These are phyloP conservation scores for Psophia crepitans DNA, from an alignment of 2,113 vertebrate species.

Conservation along the genomic window DNA sequence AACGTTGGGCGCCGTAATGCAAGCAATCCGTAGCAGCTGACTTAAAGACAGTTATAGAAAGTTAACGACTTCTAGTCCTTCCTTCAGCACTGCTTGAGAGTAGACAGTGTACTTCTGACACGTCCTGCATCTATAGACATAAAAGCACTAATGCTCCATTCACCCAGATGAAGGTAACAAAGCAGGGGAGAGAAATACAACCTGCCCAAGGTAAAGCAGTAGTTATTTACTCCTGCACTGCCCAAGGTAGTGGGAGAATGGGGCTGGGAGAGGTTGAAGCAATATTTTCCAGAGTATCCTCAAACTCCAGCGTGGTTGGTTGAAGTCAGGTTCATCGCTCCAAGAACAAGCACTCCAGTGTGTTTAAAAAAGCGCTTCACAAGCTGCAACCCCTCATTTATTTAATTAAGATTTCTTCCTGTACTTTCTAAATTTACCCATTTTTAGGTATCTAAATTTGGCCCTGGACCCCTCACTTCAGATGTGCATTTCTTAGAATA, in stretches of 20 bases:
- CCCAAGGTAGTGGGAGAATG: background rate
- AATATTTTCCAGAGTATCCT: background rate
- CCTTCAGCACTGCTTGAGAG: background rate
- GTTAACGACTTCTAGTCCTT: background rate
- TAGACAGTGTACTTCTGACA: background rate
- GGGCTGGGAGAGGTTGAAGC: background rate
- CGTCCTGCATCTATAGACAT: background rate
- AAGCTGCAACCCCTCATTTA: background rate
- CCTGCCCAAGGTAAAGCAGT: background rate
- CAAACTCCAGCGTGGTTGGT: background rate
- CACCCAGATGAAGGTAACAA: background rate
- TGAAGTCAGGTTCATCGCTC: background rate
- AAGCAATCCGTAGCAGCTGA: background rate
- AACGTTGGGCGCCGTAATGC: background rate
- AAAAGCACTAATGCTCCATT: background rate
- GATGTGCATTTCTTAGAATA: background rate
- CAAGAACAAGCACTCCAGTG: background rate
- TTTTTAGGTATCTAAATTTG: background rate
- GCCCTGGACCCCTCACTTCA: background rate
- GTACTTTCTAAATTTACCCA: background rate
- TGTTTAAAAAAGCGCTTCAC: background rate
- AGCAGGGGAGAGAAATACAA: background rate
- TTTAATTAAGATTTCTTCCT: background rate
- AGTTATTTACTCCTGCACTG: background rate
- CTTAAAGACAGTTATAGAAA: background rate